phyloP scores from a whole-genome alignment of 2,888 invertebrate species.

The Lithosia quadra region DNA sequence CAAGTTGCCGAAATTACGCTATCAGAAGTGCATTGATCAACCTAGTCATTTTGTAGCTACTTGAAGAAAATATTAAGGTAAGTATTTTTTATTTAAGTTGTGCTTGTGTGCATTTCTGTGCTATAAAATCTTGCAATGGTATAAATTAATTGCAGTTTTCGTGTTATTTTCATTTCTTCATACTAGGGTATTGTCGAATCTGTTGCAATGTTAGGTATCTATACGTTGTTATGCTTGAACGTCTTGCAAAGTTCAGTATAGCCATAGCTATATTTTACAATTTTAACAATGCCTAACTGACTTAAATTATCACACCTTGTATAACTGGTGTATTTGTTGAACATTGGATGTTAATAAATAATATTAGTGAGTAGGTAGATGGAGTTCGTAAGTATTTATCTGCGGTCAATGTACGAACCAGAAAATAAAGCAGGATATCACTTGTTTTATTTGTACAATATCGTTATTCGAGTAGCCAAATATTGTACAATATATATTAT shows the following conservation, averaged over 20 bases:
- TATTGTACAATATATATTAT: too few species aligned
- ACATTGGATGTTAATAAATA: conserved; percentile 9
- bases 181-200: background rate
- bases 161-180: too few species aligned
- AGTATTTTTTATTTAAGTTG: too few species aligned
- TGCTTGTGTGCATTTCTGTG: too few species aligned
- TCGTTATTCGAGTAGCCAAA: background rate
- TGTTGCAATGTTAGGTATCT: background rate
- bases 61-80: background rate
- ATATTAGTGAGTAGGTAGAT: conserved; percentile 9
- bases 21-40: conserved; percentile 24
- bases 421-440: conserved; percentile 13
- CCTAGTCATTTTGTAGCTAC: background rate
- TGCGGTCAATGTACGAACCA: conserved; percentile 17
- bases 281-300: background rate
- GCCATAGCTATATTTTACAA: background rate
- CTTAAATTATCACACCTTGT: background rate
- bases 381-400: conserved; percentile 17
- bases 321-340: background rate
- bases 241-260: background rate
- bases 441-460: background rate
- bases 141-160: too few species aligned
- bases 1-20: conserved; percentile 26
- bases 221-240: background rate
- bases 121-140: too few species aligned